Evolutionary conservation across 2,888 invertebrate species (phyloP).

Genomic region (Drosophila longiperda): DNA sequence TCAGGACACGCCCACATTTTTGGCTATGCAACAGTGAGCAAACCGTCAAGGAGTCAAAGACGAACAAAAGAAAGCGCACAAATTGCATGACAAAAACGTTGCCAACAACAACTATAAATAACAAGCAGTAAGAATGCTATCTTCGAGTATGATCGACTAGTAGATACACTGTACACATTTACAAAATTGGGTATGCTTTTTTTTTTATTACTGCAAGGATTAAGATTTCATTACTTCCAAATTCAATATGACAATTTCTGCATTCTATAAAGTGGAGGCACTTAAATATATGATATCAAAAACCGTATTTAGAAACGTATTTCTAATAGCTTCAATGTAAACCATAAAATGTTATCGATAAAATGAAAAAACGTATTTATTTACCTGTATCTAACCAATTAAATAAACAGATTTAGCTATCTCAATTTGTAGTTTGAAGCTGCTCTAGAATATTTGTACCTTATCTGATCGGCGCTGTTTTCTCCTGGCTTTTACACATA

Average conservation of each 20-base stretch:
- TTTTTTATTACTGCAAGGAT: background rate
- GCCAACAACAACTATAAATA: slow-evolving; percentile 35
- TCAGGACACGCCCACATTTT: slow-evolving; percentile 54
- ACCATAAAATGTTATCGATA: background rate
- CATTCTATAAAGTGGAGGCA: too few species aligned
- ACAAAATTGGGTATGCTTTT: background rate
- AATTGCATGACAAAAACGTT: slow-evolving; percentile 63
- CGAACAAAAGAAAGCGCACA: slow-evolving; percentile 51
- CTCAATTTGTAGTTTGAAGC: background rate
- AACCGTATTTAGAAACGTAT: background rate
- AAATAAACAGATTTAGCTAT: background rate
- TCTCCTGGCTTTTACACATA: background rate
- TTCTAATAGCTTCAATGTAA: background rate
- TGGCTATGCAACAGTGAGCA: slow-evolving; percentile 46
- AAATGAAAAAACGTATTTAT: background rate
- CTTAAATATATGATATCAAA: background rate
- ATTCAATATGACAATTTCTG: background rate
- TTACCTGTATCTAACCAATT: background rate
- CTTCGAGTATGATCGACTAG: background rate
- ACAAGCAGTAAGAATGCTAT: background rate
- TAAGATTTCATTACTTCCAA: background rate
- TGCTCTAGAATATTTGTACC: background rate
- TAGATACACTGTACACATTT: background rate
- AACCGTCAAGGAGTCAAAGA: slow-evolving; percentile 22
- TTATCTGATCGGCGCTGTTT: background rate